phyloP scores from a whole-genome alignment of 2,797 vertebrate species.

The Anguilla pacifica region DNA sequence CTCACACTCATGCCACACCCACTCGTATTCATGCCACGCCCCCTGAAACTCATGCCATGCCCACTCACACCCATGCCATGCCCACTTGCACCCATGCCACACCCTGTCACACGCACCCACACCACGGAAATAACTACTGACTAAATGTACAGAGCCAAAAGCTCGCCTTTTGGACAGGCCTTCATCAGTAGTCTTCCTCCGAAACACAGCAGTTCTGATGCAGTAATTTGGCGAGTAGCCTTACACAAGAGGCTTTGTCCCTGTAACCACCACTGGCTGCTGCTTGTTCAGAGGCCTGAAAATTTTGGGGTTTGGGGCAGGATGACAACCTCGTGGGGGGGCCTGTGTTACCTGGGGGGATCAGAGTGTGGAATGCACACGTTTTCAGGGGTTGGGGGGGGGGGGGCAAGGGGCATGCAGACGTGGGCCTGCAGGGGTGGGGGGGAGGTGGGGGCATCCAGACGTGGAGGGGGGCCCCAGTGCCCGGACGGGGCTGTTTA shows the following conservation, averaged over 20 bases:
- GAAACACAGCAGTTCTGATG: not conserved
- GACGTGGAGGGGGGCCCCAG: slow-evolving; percentile 21
- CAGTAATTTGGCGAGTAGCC: not conserved
- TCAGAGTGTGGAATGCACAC: not conserved
- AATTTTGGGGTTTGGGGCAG: not conserved
- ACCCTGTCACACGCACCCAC: too few relatives aligned
- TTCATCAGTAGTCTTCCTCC: not conserved
- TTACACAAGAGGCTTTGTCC: not conserved
- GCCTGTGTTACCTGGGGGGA: not conserved
- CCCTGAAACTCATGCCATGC: too few relatives aligned
- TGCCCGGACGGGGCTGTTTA: slow-evolving; percentile 38
- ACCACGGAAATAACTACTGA: too few relatives aligned
- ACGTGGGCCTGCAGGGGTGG: too few relatives aligned
- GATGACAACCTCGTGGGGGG: not conserved
- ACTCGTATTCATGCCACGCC: too few relatives aligned
- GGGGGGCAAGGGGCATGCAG: too few relatives aligned
- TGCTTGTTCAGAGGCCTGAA: not conserved
- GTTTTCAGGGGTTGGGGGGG: not conserved
- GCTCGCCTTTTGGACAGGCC: too few relatives aligned
- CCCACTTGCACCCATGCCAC: too few relatives aligned
- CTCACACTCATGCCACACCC: too few relatives aligned
- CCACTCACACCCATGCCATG: too few relatives aligned
- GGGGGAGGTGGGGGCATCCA: slow-evolving; percentile 1
- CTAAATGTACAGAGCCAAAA: too few relatives aligned
- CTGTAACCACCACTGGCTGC: not conserved